These are phyloP conservation scores for Cyphomyrus discorhynchus DNA, from an alignment of 2,113 vertebrate species.

Conservation along the genomic window DNA sequence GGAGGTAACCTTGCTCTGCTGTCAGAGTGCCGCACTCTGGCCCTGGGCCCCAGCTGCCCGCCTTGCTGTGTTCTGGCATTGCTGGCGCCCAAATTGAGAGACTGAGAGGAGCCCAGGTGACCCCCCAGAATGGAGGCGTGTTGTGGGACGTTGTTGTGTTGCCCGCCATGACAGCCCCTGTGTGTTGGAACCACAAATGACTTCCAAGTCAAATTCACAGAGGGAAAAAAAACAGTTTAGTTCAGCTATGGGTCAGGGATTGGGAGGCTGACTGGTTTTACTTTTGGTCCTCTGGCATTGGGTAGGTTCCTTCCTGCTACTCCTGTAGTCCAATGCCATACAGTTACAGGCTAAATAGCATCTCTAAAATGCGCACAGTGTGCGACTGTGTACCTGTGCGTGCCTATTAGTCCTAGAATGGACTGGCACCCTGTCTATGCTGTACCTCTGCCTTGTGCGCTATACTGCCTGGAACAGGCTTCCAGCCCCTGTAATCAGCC, in stretches of 20 bases:
- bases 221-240: neutral
- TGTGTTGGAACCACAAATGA: neutral
- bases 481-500: neutral
- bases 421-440: neutral
- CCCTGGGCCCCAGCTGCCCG: slow-evolving; percentile 71
- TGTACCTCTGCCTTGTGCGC: neutral
- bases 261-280: neutral
- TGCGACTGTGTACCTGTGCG: neutral
- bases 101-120: slow-evolving; percentile 68
- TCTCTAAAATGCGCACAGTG: neutral
- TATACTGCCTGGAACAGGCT: neutral
- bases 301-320: neutral
- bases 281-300: neutral
- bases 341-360: neutral
- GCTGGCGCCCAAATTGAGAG: slow-evolving; percentile 69
- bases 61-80: slow-evolving; percentile 73
- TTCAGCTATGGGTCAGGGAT: neutral
- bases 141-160: slow-evolving; percentile 75
- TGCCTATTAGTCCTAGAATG: neutral
- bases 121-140: slow-evolving; percentile 76
- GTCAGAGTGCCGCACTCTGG: slow-evolving; percentile 69
- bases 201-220: neutral
- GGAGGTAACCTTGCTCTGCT: slow-evolving; percentile 57
- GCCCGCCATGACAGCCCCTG: slow-evolving; percentile 76
- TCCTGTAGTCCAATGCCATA: neutral